Evolutionary conservation across 1,140 invertebrate species (phyloP).

Genomic region (Cataglyphis hispanica): DNA sequence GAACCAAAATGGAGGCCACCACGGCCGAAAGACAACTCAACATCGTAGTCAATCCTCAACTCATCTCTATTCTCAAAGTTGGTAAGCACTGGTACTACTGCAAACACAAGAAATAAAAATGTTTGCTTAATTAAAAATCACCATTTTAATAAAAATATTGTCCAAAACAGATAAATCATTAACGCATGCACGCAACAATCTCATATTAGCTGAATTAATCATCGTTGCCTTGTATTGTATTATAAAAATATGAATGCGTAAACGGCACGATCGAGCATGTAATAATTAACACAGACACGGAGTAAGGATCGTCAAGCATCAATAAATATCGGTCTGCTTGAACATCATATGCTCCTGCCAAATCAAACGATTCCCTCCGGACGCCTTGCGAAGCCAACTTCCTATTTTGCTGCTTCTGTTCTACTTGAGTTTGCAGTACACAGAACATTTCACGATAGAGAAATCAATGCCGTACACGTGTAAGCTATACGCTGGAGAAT

Average conservation of each 20-base stretch:
- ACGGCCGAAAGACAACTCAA: constrained; percentile 82
- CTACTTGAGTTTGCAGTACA: constrained; percentile 57
- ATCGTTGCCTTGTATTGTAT: neutral
- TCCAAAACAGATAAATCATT: neutral
- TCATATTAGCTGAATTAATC: neutral
- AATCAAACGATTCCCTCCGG: constrained; percentile 59
- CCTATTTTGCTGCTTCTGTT: constrained; percentile 53
- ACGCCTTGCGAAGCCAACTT: constrained; percentile 59
- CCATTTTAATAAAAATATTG: neutral
- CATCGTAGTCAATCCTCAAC: constrained; percentile 84
- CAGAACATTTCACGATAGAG: constrained; percentile 47
- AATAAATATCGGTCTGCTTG: constrained; percentile 51
- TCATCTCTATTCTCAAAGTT: constrained; percentile 81
- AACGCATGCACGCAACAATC: neutral
- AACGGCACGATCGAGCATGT: neutral
- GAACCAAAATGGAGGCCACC: constrained; percentile 83
- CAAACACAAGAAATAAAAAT: constrained; percentile 19
- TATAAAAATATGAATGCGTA: neutral
- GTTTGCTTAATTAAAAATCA: constrained; percentile 4
- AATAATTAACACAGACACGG: constrained; percentile 54
- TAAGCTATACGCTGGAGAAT: constrained; percentile 37
- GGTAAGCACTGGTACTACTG: constrained; percentile 36
- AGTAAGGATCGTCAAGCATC: constrained; percentile 36
- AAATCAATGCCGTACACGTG: constrained; percentile 61
- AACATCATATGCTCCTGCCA: constrained; percentile 57